Conservation (phyloP, 2,888 invertebrate species). For the Pollenia amentaria region DNA sequence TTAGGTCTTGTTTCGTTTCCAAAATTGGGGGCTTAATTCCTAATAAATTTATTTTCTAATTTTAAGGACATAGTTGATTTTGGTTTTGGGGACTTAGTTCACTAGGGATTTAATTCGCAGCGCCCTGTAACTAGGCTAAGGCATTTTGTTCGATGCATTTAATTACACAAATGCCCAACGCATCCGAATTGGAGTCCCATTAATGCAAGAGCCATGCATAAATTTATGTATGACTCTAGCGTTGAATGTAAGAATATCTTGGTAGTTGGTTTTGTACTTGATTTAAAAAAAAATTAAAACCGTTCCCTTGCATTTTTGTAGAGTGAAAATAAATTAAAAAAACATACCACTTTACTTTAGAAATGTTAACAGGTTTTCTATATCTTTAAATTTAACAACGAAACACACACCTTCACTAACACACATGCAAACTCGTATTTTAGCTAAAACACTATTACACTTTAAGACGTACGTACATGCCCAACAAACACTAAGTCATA, state of each 20-base stretch:
- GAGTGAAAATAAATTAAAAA: constrained; percentile 15
- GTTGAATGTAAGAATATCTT: constrained; percentile 33
- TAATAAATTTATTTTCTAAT: too few relatives aligned
- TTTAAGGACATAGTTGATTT: too few relatives aligned
- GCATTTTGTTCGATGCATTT: too few relatives aligned
- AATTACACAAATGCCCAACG: neutral
- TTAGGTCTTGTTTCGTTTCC: too few relatives aligned
- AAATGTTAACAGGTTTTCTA: constrained; percentile 64
- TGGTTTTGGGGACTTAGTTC: too few relatives aligned
- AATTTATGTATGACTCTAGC: neutral
- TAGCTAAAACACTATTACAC: too few relatives aligned
- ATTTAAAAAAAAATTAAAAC: constrained; percentile 1
- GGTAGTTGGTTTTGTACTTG: constrained; percentile 13
- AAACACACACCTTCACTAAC: neutral
- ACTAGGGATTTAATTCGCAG: too few relatives aligned
- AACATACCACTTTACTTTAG: constrained; percentile 50
- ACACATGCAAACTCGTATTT: neutral
- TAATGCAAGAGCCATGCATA: neutral
- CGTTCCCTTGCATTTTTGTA: neutral
- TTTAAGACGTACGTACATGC: too few relatives aligned
- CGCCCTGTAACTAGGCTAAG: too few relatives aligned
- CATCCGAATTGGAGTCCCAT: neutral
- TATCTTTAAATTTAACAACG: constrained; percentile 55
- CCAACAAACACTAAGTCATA: too few relatives aligned
- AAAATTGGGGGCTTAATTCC: too few relatives aligned